Conservation (phyloP, 1,140 invertebrate species). For the Melipona quadrifasciata region DNA sequence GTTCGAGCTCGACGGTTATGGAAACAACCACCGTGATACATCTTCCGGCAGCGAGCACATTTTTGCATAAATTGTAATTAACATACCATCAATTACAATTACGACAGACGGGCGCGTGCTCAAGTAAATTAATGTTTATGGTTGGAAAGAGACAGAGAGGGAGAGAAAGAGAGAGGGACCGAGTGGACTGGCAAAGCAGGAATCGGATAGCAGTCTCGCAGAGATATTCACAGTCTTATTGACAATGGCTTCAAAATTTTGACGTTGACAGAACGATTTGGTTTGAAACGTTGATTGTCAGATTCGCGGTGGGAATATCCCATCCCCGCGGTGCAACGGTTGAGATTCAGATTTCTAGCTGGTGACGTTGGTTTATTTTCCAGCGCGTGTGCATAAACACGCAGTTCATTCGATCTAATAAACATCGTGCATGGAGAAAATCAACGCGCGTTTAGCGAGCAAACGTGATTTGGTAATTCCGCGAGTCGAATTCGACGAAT, state of each 20-base stretch:
- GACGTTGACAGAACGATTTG: neutral
- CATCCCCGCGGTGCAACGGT: neutral
- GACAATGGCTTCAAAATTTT: conserved; percentile 6
- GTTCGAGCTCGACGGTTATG: conserved; percentile 22
- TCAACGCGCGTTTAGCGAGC: neutral
- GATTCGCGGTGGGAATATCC: neutral
- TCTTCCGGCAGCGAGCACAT: conserved; percentile 36
- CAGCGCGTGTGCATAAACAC: no score
- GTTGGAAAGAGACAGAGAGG: conserved; percentile 22
- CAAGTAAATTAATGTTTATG: conserved; percentile 65
- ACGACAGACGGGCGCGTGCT: conserved; percentile 51
- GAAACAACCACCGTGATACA: conserved; percentile 46
- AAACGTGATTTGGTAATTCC: neutral
- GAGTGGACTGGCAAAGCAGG: conserved; percentile 43
- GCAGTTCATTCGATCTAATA: neutral
- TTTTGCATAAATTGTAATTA: conserved; percentile 70
- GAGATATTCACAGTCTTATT: conserved; percentile 26
- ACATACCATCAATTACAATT: conserved; percentile 67
- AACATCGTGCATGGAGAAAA: neutral
- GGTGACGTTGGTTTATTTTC: neutral
- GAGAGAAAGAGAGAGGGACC: neutral
- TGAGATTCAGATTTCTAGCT: neutral
- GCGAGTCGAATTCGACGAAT: conserved; percentile 24
- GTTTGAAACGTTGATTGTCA: neutral
- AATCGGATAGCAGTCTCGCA: conserved; percentile 40